phyloP scores from a whole-genome alignment of 2,113 vertebrate species.

The Phocoena sinus region DNA sequence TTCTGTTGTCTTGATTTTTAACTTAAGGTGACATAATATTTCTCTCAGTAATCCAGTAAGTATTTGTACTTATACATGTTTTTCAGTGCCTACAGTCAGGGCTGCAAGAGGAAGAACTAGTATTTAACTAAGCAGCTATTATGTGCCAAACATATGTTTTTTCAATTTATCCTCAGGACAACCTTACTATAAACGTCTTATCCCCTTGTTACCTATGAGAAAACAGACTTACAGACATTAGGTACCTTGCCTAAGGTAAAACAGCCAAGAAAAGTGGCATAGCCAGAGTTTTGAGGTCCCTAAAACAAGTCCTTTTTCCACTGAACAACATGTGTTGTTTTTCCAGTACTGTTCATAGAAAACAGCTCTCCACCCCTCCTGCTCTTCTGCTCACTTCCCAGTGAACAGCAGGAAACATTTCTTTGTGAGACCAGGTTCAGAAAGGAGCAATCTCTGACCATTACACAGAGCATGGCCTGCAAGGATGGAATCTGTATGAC shows the following conservation, averaged over 20 bases:
- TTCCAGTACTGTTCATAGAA: not conserved
- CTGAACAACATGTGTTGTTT: not conserved
- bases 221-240: not conserved
- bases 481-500: not conserved
- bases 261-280: not conserved
- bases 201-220: not conserved
- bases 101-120: not conserved
- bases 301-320: not conserved
- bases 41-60: not conserved
- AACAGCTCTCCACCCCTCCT: not conserved
- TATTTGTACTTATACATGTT: not conserved
- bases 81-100: slow-evolving; percentile 4
- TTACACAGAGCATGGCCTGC: not conserved
- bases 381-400: not conserved
- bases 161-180: not conserved
- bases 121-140: slow-evolving; percentile 42
- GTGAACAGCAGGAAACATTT: not conserved
- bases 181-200: not conserved
- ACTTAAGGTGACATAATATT: slow-evolving; percentile 5
- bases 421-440: not conserved
- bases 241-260: slow-evolving; percentile 3
- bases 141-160: not conserved
- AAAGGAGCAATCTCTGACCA: not conserved
- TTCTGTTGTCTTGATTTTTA: slow-evolving; percentile 1
- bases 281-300: not conserved